Conservation (phyloP, 2,113 vertebrate genomes). For the Bubo bubo region DNA sequence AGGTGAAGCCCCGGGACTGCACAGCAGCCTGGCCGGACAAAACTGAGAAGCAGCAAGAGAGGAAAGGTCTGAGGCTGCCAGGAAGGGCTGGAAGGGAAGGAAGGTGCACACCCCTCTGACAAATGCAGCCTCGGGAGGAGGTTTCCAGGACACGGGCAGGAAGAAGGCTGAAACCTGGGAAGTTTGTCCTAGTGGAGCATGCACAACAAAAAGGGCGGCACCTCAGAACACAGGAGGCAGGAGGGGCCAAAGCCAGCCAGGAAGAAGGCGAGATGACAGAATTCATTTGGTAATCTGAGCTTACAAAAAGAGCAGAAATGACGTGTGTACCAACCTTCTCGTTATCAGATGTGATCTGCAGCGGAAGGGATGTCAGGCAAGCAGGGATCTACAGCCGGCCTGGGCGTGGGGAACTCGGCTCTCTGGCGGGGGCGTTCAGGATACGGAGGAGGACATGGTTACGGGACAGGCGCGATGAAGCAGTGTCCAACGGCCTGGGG, state of each 20-base stretch:
- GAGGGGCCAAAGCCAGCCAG: background rate
- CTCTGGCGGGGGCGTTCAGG: rapidly evolving
- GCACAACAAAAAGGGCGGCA: too few relatives aligned
- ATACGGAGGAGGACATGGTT: rapidly evolving
- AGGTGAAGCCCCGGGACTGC: background rate
- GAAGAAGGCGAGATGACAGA: background rate
- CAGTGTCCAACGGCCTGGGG: background rate
- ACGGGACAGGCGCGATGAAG: rapidly evolving
- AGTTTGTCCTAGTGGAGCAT: rapidly evolving
- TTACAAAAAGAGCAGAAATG: background rate
- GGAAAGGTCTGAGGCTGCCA: background rate
- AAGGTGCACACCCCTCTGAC: background rate
- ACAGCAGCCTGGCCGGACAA: background rate
- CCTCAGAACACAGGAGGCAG: rapidly evolving
- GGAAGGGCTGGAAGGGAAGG: background rate
- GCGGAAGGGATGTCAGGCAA: background rate
- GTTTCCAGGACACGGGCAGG: rapidly evolving
- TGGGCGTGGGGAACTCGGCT: too few relatives aligned
- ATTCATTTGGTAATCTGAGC: background rate
- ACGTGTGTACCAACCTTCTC: background rate
- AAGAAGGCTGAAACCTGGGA: background rate
- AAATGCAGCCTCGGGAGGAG: background rate
- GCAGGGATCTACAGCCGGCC: background rate
- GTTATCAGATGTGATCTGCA: rapidly evolving
- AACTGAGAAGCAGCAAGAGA: rapidly evolving